Conservation (phyloP, 2,888 invertebrate genomes). For the Amblyjoppa proteus region DNA sequence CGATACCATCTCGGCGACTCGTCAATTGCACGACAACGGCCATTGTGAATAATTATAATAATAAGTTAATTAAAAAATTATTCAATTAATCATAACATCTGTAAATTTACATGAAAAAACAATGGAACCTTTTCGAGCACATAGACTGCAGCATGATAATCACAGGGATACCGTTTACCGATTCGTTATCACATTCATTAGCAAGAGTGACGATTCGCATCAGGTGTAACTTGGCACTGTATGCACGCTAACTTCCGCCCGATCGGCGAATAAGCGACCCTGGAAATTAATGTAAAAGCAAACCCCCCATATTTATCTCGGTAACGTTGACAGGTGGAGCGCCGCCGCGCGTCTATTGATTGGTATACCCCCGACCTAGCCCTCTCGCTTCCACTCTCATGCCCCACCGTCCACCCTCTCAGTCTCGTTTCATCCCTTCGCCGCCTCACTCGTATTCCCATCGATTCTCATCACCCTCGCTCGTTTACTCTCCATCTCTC, state of each 20-base stretch:
- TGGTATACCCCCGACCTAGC: slow-evolving; percentile 74
- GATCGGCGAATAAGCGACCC: slow-evolving; percentile 39
- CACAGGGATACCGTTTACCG: neutral
- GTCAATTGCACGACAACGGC: too few relatives aligned
- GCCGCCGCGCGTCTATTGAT: slow-evolving; percentile 81
- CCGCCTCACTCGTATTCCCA: slow-evolving; percentile 45
- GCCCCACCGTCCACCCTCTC: slow-evolving; percentile 41
- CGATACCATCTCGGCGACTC: too few relatives aligned
- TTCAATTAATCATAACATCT: too few relatives aligned
- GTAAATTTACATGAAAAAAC: too few relatives aligned
- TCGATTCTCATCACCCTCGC: slow-evolving; percentile 53
- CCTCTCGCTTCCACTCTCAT: slow-evolving; percentile 65
- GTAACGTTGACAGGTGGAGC: slow-evolving; percentile 79
- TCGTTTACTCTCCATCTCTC: slow-evolving; percentile 43
- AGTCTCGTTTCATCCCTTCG: slow-evolving; percentile 54
- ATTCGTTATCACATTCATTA: neutral
- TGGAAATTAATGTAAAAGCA: slow-evolving; percentile 54
- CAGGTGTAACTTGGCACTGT: slow-evolving; percentile 17
- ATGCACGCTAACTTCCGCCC: slow-evolving; percentile 12
- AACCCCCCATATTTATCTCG: slow-evolving; percentile 72
- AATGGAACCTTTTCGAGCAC: too few relatives aligned
- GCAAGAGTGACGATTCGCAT: slow-evolving; percentile 16
- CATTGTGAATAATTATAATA: too few relatives aligned
- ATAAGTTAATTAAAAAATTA: too few relatives aligned
- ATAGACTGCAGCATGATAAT: neutral